Evolutionary conservation across 2,113 vertebrate species (phyloP).

Genomic region (Morone chrysops): DNA sequence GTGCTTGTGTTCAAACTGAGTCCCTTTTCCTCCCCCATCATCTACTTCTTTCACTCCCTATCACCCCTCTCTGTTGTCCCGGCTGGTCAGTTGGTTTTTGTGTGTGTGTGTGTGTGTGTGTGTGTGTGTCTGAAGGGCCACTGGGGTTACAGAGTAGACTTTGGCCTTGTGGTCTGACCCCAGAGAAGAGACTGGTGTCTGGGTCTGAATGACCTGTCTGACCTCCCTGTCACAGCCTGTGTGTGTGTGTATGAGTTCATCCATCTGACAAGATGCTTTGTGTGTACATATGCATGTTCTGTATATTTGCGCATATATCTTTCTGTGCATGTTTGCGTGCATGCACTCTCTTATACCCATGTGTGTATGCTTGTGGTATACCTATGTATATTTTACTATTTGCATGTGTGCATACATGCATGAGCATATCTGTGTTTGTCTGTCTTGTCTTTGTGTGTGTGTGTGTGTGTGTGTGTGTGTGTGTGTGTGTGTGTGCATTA

Average conservation of each 20-base stretch:
- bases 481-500: conserved; percentile 31
- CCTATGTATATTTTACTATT: conserved; percentile 19
- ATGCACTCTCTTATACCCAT: not conserved
- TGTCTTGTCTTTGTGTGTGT: conserved; percentile 11
- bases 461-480: conserved; percentile 36
- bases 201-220: conserved; percentile 81
- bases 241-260: conserved; percentile 39
- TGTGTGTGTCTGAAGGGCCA: conserved; percentile 52
- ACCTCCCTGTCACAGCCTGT: conserved; percentile 69
- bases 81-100: conserved; percentile 60
- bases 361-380: not conserved
- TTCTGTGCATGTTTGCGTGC: conserved; percentile 40
- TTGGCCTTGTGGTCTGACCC: conserved; percentile 84
- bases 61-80: conserved; percentile 28
- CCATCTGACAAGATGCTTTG: conserved; percentile 50
- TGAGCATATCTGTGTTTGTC: conserved; percentile 20
- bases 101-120: conserved; percentile 40
- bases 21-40: conserved; percentile 49
- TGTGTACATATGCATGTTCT: conserved; percentile 25
- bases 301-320: conserved; percentile 33
- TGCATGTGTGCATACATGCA: conserved; percentile 25
- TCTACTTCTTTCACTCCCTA: conserved; percentile 29
- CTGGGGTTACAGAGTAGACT: conserved; percentile 77
- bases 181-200: conserved; percentile 80
- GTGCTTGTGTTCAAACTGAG: conserved; percentile 40